Evolutionary conservation across 1,140 invertebrate genomes (phyloP), one percentile per base, ranked within the genome.

Genomic region (Eufriesea mexicana): DNA sequence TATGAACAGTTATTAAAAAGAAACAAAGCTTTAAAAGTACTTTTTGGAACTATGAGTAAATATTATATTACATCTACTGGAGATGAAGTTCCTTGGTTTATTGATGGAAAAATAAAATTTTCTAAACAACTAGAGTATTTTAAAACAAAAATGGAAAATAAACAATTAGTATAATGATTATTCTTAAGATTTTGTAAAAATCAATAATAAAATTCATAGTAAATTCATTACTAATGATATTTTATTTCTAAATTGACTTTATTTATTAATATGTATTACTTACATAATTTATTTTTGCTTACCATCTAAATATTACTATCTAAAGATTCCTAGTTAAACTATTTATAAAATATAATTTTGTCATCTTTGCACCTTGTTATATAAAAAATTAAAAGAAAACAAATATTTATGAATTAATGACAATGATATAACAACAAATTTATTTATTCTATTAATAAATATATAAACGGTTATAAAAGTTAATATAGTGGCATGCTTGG

Each of bases 1-100:
- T 98, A 98, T 92, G 94, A 95, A 51, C 97, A 97, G 93, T 91
- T 96, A 18, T 89, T 97, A 62, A 92, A 96, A 84, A 95, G 96
- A 90, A 98, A 98, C 91, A 95, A 96, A 83, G 97, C 97, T 0
- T 88, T 97, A 23, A 92, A 97, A 85, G 91, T 93, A 64, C 90
- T 98, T 6, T 93, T 97, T 91, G 96, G 96, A 6, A 87, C 91
- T 23, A 91, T 95, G 88, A 95, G 95, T 23, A 92, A 96, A 91
- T 94, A 93, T 47, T 91, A 93, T 64, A 97, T 96, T 88, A 96
- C 96, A 14, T 93, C 93, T 25, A 90, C 94, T 68, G 97, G 97
- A 67, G 97, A 98, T 94, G 95, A 96, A 87, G 96, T 95, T 86
- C 95, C 94, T 89, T 92, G 95, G 10, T 82, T 97, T 59, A 96